phyloP scores from a whole-genome alignment of 2,113 vertebrate species.

The Nothoprocta pentlandii region DNA sequence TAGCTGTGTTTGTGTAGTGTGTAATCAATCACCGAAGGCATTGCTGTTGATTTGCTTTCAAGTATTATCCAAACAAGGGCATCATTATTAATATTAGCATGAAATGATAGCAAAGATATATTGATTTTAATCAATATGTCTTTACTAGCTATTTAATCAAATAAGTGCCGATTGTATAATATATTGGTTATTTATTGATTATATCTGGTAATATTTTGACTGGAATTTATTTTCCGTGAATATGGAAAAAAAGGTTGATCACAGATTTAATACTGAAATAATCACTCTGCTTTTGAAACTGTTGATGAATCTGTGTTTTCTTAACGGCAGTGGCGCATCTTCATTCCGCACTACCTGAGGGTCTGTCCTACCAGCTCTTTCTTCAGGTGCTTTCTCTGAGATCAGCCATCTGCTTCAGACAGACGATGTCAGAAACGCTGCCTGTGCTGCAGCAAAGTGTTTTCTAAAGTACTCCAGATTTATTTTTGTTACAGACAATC shows the following conservation, averaged over 20 bases:
- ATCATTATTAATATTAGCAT: background rate
- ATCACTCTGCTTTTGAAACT: background rate
- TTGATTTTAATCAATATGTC: too few species aligned
- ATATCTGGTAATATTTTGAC: background rate
- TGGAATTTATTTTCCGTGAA: background rate
- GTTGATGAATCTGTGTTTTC: background rate
- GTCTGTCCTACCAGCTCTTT: background rate
- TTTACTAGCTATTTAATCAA: too few species aligned
- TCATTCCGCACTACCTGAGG: background rate
- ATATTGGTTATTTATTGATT: background rate
- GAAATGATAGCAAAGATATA: background rate
- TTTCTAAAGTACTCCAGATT: slow-evolving; percentile 41
- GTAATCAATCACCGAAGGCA: background rate
- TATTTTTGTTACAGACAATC: slow-evolving; percentile 53
- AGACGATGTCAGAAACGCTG: slow-evolving; percentile 40
- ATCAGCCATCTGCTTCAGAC: slow-evolving; percentile 13
- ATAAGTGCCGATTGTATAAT: too few species aligned
- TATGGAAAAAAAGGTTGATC: background rate
- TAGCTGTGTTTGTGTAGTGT: background rate
- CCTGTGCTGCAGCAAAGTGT: slow-evolving; percentile 1
- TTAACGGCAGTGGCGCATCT: background rate
- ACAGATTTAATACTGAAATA: background rate
- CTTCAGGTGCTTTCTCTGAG: background rate
- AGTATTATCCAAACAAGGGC: background rate
- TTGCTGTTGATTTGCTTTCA: background rate